A percentile compares a stretch with the other conserved stretches of the same genome.
Conservation (phyloP, 2,797 vertebrate genomes). For the Okamejei kenojei region DNA sequence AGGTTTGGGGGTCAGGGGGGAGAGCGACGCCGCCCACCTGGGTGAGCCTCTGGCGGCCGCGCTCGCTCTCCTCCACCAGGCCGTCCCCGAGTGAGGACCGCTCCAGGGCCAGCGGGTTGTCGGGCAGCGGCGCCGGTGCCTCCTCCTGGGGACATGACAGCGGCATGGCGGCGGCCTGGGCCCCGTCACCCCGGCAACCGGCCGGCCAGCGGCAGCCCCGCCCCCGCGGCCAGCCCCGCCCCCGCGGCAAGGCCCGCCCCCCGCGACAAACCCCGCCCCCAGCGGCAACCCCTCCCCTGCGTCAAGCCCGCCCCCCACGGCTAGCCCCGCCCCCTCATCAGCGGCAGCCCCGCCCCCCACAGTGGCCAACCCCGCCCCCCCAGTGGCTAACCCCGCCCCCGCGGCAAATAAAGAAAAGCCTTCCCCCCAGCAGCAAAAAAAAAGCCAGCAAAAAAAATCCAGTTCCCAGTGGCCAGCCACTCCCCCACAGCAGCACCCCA, state of each 20-base stretch:
- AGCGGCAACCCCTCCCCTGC: no score
- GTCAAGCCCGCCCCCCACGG: no score
- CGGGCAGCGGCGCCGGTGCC: background rate
- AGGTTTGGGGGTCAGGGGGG: background rate
- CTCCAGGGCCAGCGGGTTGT: background rate
- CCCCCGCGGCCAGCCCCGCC: background rate
- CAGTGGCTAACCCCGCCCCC: no score
- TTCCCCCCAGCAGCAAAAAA: no score
- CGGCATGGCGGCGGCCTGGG: background rate
- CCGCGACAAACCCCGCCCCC: no score
- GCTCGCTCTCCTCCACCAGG: background rate
- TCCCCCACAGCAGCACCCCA: no score
- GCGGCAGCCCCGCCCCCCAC: background rate
- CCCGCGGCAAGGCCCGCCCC: no score
- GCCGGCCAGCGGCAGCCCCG: background rate
- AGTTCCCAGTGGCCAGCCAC: no score
- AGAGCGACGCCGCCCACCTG: slow-evolving; percentile 3
- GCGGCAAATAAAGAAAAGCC: no score
- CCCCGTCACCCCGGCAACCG: background rate
- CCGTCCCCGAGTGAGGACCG: no score
- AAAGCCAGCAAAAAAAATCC: no score
- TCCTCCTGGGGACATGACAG: background rate
- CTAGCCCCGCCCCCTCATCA: no score
- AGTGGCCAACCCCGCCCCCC: background rate
- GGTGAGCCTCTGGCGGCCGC: slow-evolving; percentile 35